Evolutionary conservation across 2,797 vertebrate genomes (phyloP).

Genomic region (Yasuhikotakia modesta): DNA sequence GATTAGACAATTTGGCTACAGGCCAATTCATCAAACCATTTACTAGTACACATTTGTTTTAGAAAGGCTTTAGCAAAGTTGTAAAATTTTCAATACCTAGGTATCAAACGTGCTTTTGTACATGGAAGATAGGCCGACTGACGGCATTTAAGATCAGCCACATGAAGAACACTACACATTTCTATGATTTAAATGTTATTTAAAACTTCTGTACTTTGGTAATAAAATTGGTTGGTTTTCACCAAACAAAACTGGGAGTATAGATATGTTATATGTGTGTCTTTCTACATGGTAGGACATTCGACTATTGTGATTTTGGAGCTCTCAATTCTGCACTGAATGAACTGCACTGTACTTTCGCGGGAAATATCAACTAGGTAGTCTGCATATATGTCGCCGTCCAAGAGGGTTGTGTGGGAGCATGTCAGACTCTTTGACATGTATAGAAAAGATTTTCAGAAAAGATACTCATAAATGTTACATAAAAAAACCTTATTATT

Average conservation of each 20-base stretch:
- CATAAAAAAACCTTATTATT: accelerated
- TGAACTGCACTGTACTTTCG: constrained; percentile 55
- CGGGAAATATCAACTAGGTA: constrained; percentile 65
- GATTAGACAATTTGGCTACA: no score
- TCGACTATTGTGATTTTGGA: not conserved
- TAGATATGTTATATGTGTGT: not conserved
- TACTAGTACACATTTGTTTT: no score
- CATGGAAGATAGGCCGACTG: no score
- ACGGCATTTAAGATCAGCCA: not conserved
- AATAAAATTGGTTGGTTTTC: no score
- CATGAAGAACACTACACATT: not conserved
- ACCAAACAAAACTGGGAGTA: no score
- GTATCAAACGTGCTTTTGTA: not conserved
- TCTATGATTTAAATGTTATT: not conserved
- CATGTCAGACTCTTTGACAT: accelerated
- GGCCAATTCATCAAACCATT: no score
- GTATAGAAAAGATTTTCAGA: no score
- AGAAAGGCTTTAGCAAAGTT: no score
- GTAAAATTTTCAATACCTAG: no score
- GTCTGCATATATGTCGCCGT: constrained; percentile 2
- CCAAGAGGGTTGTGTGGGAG: constrained; percentile 3
- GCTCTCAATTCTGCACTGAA: constrained; percentile 1
- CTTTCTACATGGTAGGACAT: not conserved
- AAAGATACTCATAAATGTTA: accelerated
- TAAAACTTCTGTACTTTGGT: no score